These are phyloP conservation scores for Coenonympha arcania DNA, from an alignment of 2,888 invertebrate genomes.

Conservation along the genomic window DNA sequence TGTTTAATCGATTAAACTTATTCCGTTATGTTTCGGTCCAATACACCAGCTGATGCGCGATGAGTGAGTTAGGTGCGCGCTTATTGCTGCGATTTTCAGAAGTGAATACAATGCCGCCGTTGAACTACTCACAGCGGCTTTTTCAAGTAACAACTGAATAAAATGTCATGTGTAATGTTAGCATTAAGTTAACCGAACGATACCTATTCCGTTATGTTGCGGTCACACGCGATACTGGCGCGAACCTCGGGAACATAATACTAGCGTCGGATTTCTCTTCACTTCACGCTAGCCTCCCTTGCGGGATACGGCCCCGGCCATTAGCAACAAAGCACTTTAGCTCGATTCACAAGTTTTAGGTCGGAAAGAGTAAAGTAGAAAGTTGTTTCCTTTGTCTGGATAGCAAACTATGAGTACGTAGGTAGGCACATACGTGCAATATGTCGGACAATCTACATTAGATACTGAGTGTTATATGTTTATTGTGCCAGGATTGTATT, in stretches of 20 bases:
- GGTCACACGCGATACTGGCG: conserved; percentile 45
- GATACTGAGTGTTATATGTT: too few relatives aligned
- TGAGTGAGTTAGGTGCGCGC: too few relatives aligned
- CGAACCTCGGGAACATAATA: conserved; percentile 32
- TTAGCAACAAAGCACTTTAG: conserved; percentile 24
- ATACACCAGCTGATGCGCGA: too few relatives aligned
- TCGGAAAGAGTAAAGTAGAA: conserved; percentile 13
- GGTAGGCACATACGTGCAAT: too few relatives aligned
- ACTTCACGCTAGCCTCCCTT: conserved; percentile 21
- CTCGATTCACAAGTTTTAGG: conserved; percentile 22
- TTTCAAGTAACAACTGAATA: not conserved
- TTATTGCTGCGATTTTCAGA: too few relatives aligned
- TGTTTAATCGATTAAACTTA: too few relatives aligned
- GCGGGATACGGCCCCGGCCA: conserved; percentile 18
- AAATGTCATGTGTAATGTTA: conserved; percentile 8
- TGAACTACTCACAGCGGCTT: not conserved
- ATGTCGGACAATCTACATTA: not conserved
- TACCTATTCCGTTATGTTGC: conserved; percentile 43
- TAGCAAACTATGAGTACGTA: not conserved
- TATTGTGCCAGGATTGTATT: too few relatives aligned
- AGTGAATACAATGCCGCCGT: too few relatives aligned
- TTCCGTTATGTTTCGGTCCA: too few relatives aligned
- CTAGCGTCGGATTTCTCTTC: conserved; percentile 23
- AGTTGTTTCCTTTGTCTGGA: conserved; percentile 13
- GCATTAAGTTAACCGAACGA: conserved; percentile 20